phyloP scores from a whole-genome alignment of 1,140 invertebrate genomes.

The Drosophila hydei region DNA sequence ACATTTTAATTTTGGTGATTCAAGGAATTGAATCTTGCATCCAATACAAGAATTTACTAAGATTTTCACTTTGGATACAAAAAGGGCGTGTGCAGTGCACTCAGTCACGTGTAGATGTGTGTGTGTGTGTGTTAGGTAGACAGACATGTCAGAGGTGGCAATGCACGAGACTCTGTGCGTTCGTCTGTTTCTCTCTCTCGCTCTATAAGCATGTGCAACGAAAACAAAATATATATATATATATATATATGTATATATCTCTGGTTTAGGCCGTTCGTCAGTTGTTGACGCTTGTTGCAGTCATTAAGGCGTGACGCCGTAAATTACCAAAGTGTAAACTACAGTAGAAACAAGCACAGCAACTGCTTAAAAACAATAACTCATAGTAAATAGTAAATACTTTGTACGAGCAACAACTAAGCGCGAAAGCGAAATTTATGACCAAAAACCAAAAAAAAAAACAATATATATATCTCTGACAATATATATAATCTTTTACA shows the following conservation, averaged over 20 bases:
- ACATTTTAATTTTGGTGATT: background rate
- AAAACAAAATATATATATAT: background rate
- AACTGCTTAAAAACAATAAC: conserved; percentile 61
- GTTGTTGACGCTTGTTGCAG: conserved; percentile 57
- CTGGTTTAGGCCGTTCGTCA: conserved; percentile 28
- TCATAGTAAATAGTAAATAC: conserved; percentile 29
- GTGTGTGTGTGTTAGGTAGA: conserved; percentile 18
- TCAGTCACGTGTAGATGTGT: conserved; percentile 9
- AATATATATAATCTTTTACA: conserved; percentile 12
- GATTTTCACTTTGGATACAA: conserved; percentile 24
- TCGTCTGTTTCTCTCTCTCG: conserved; percentile 3
- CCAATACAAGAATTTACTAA: background rate
- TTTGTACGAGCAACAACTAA: conserved; percentile 37
- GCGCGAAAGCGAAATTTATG: conserved; percentile 73
- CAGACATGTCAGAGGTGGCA: conserved; percentile 28
- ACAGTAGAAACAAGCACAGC: conserved; percentile 46
- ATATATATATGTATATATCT: background rate
- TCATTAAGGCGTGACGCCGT: conserved; percentile 78
- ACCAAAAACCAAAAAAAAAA: conserved; percentile 56
- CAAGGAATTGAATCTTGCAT: background rate
- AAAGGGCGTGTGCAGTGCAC: conserved; percentile 66
- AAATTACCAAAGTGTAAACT: conserved; percentile 76
- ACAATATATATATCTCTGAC: conserved; percentile 23
- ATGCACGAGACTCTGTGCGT: conserved; percentile 9
- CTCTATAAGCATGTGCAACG: conserved; percentile 62